These are phyloP conservation scores for Microtus oregoni DNA, from an alignment of 2,113 vertebrate genomes.

Conservation along the genomic window DNA sequence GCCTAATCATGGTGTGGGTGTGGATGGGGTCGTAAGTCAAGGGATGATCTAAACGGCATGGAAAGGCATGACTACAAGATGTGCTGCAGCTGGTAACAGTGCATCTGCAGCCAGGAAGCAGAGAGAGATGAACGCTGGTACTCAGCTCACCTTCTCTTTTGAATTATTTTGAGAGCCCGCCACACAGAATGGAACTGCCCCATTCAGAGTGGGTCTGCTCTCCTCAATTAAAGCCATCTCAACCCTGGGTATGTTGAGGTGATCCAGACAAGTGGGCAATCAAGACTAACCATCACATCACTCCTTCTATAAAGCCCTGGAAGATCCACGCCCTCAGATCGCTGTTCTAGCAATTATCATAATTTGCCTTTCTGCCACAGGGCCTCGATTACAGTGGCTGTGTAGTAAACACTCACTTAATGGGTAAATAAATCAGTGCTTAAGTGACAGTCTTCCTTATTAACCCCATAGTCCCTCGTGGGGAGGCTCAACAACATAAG, in stretches of 20 bases:
- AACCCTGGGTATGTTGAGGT: background rate
- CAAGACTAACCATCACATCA: background rate
- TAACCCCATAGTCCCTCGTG: background rate
- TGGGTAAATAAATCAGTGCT: background rate
- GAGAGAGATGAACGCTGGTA: background rate
- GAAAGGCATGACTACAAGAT: background rate
- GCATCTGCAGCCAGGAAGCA: background rate
- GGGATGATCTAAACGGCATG: background rate
- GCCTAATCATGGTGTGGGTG: background rate
- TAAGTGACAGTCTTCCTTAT: background rate
- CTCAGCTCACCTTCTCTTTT: background rate
- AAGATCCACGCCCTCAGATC: background rate
- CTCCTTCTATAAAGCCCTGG: background rate
- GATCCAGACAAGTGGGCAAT: background rate
- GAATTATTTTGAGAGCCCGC: background rate
- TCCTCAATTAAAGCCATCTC: background rate
- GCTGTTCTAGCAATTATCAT: background rate
- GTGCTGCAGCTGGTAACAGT: background rate
- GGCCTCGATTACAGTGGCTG: background rate
- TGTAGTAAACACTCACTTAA: background rate
- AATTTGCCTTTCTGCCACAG: background rate
- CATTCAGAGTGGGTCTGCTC: background rate
- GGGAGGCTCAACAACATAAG: background rate
- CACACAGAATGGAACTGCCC: background rate
- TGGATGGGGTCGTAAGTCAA: background rate